Evolutionary conservation across 2,797 vertebrate species (phyloP), one percentile per base, ranked within the genome.

Genomic region (Phoeniculus purpureus): DNA sequence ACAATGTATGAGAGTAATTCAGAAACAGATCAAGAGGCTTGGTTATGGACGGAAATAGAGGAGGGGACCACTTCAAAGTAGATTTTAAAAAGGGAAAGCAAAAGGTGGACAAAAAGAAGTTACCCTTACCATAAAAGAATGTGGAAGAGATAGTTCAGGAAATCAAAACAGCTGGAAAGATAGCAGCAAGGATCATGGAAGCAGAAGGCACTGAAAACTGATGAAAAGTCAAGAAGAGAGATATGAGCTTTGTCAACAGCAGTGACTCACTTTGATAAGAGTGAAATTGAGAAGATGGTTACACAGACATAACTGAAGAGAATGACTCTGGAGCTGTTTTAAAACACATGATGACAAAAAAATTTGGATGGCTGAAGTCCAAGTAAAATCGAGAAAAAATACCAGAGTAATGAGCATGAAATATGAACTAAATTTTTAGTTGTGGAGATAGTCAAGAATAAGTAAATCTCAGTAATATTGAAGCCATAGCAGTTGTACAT

Each of bases 371-470:
- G 55, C 2, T 0, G 34, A 92, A 87, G 23, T 83, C 70, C 87
- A 93, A 75, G n/a, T 64, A 3, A 87, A 93, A 92, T 59, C 64
- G 77, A 75, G n/a, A 60, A 3, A 85, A 93, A 92, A 62, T 67
- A 80, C 23, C 34, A 78, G n/a, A 76, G 45, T 45, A 89, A 72
- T 73, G 55, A 66, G 29, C 22, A 15, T 68, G 71, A 85, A 81
- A 68, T 55, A 72, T 10, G 12, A 91, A 77, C 43, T 70, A 12
- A 75, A 67, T 29, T 73, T 93, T 92, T 84, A 89, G 43, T 61
- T 78, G 58, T 23, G 61, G 51, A 3, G 13, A 26, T 45, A 47
- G 22, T 71, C 32, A 72, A 22, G 34, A 37, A 81, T 54, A 78
- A 81, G 47, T 10, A 86, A 58, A 76, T 52, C 21, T 86, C 34